These are phyloP conservation scores for Elaphurus davidianus DNA, from an alignment of 2,113 vertebrate genomes.

Conservation along the genomic window DNA sequence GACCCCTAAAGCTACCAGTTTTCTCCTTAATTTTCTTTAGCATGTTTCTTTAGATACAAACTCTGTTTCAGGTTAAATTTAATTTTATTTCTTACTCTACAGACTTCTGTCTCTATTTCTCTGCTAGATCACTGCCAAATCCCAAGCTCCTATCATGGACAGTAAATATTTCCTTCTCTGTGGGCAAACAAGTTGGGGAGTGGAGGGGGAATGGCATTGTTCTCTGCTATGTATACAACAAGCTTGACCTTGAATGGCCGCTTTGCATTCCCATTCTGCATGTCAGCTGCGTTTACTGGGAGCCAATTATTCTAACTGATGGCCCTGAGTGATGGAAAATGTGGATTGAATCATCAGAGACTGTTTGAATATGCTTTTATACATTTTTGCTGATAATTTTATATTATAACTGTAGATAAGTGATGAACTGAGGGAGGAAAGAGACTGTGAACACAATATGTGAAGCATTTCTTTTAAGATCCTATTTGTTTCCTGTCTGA, in stretches of 20 bases:
- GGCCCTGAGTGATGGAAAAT: neutral
- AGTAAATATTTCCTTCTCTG: neutral
- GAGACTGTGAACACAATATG: neutral
- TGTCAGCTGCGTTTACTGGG: neutral
- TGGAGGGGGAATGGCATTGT: neutral
- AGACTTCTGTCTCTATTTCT: neutral
- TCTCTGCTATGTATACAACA: accelerated
- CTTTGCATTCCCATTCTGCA: neutral
- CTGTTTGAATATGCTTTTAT: neutral
- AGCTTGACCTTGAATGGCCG: neutral
- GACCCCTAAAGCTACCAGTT: neutral
- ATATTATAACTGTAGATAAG: neutral
- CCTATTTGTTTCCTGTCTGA: neutral
- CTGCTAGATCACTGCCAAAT: neutral
- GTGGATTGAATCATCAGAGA: neutral
- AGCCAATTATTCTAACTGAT: neutral
- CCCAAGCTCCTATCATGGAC: neutral
- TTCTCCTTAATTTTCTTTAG: neutral
- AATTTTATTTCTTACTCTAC: neutral
- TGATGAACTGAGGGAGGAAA: neutral
- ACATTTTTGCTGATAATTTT: neutral
- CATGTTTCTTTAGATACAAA: neutral
- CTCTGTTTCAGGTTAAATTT: neutral
- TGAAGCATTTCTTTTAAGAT: neutral
- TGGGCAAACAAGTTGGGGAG: accelerated